Conservation (phyloP, 2,888 invertebrate genomes). For the Mechanitis mazaeus region DNA sequence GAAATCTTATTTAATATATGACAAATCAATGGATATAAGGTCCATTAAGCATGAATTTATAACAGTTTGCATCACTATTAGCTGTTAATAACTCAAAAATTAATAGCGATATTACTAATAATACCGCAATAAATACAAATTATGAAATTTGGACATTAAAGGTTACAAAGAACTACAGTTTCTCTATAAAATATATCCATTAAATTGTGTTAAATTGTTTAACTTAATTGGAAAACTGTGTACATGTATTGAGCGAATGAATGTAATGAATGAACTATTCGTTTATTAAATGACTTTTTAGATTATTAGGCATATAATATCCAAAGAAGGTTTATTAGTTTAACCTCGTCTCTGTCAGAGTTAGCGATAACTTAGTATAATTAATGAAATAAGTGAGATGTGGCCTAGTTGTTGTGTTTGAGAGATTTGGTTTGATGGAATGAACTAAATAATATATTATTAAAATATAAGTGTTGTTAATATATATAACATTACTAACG, state of each 20-base stretch:
- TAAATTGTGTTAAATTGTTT: too few species aligned
- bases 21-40: background rate
- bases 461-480: too few species aligned
- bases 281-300: background rate
- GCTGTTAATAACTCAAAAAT: background rate
- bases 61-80: background rate
- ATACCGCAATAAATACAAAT: background rate
- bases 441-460: too few species aligned
- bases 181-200: too few species aligned
- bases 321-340: background rate
- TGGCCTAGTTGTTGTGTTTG: background rate
- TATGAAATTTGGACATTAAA: background rate
- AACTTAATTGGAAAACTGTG: too few species aligned
- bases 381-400: constrained; percentile 4
- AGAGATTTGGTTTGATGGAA: background rate
- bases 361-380: background rate
- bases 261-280: background rate
- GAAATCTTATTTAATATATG: background rate
- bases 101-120: too few species aligned
- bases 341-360: constrained; percentile 1
- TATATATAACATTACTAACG: too few species aligned
- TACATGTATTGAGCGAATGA: background rate
- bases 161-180: background rate
- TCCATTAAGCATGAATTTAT: background rate
- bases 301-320: background rate